Conservation (phyloP, 1,140 invertebrate species). For the Cyclina sinensis region DNA sequence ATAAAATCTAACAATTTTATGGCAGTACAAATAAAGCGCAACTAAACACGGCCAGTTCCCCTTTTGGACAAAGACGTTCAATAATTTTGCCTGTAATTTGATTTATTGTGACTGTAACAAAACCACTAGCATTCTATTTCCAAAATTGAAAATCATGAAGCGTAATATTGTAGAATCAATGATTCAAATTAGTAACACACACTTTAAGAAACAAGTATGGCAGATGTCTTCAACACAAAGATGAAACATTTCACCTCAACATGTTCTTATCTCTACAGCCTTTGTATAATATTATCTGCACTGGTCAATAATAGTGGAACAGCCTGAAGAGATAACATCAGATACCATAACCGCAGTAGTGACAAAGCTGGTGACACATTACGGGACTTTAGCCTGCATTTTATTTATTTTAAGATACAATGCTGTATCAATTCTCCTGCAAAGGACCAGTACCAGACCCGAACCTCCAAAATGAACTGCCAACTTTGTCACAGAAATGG, state of each 20-base stretch:
- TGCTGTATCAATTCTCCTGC: too few species aligned
- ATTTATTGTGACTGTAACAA: constrained; percentile 6
- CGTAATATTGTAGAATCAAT: background rate
- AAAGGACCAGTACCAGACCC: too few species aligned
- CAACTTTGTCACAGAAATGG: too few species aligned
- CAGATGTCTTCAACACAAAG: background rate
- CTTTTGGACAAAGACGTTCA: background rate
- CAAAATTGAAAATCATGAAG: background rate
- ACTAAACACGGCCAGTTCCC: background rate
- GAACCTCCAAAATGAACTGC: too few species aligned
- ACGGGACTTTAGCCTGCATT: too few species aligned
- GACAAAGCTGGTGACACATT: too few species aligned
- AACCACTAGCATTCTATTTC: background rate
- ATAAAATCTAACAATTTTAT: constrained; percentile 2
- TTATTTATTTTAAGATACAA: too few species aligned
- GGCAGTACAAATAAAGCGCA: background rate
- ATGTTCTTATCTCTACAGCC: background rate
- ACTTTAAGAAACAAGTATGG: background rate
- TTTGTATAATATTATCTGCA: background rate
- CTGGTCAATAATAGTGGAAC: background rate
- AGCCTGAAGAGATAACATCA: too few species aligned
- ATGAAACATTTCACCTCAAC: background rate
- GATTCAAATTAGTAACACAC: background rate
- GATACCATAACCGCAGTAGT: too few species aligned
- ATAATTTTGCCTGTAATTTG: constrained; percentile 8